Evolutionary conservation across 2,113 vertebrate genomes (phyloP), one percentile per base, ranked within the genome.

Genomic region (Grallaria varia): DNA sequence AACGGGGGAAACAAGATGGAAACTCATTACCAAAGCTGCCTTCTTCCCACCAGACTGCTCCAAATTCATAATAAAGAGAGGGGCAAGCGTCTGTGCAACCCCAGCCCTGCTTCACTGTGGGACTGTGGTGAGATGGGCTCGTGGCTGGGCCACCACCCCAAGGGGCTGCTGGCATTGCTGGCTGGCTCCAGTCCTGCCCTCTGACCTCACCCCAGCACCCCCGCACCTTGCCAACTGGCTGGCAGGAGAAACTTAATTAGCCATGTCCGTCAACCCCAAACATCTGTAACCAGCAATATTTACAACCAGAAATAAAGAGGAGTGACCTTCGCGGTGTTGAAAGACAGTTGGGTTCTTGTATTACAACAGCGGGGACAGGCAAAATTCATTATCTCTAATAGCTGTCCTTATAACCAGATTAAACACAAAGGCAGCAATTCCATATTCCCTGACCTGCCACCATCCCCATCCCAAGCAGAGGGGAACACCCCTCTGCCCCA

Each of bases 351-450:
- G 96, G 96, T 95, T 97, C 97, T 97, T 97, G 96, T 96, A 95
- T 97, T 97, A 97, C 97, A 96, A 88, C 69, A 8, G 90, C 44
- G 21, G 90, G 96, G 95, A 97, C 93, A 83, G 82, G 90, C 93
- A 96, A 97, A 97, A 96, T 97, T 97, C 96, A 97, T 97, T 97
- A 97, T 95, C 95, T 93, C 94, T 95, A 97, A 96, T 62, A 91
- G 96, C 93, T 24, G 19, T 78, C 79, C 95, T 96, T 78, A 96
- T 94, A 95, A 96, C 96, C 91, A 91, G 95, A 96, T 96, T 95
- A 96, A 96, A 84, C 87, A 96, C 96, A 90, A 94, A 96, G 79
- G 92, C 94, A 94, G 95, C 56, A 64, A 72, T 87, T 89, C 91
- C 79, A 50, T 79, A 73, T 72, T 80, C 83, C 94, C 93, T 93